phyloP scores from a whole-genome alignment of 2,888 invertebrate genomes.

The Panzeria rudis region DNA sequence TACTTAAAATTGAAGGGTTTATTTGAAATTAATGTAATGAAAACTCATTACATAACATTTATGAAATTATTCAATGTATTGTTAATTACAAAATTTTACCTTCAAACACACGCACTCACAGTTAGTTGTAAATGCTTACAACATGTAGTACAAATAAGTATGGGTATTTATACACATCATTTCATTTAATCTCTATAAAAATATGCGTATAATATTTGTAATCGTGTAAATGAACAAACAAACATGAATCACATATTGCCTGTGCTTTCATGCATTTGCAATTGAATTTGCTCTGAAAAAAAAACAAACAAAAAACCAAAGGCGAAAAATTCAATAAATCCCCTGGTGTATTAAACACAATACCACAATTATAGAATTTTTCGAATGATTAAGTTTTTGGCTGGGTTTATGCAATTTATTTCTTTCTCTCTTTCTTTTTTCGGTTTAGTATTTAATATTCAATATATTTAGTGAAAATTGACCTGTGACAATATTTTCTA shows the following conservation, averaged over 20 bases:
- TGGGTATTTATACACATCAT: constrained; percentile 48
- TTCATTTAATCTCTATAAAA: constrained; percentile 58
- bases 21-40: constrained; percentile 62
- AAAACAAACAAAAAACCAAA: not conserved
- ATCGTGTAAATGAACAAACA: constrained; percentile 43
- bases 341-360: constrained; percentile 58
- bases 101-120: not conserved
- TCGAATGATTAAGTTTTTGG: constrained; percentile 65
- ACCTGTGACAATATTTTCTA: constrained; percentile 42
- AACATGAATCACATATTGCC: not conserved
- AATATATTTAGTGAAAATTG: constrained; percentile 17
- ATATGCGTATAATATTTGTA: constrained; percentile 48
- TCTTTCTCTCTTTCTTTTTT: not conserved
- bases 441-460: constrained; percentile 33
- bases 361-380: constrained; percentile 68
- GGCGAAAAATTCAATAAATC: constrained; percentile 57
- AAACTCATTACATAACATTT: constrained; percentile 59
- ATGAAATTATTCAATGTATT: constrained; percentile 65
- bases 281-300: constrained; percentile 17
- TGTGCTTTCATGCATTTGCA: constrained; percentile 7
- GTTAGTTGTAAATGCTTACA: constrained; percentile 13
- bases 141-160: constrained; percentile 22
- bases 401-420: constrained; percentile 34
- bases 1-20: constrained; percentile 36
- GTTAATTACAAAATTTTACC: constrained; percentile 58